Evolutionary conservation across 2,888 invertebrate species (phyloP).

Genomic region (Yponomeuta evonymella): DNA sequence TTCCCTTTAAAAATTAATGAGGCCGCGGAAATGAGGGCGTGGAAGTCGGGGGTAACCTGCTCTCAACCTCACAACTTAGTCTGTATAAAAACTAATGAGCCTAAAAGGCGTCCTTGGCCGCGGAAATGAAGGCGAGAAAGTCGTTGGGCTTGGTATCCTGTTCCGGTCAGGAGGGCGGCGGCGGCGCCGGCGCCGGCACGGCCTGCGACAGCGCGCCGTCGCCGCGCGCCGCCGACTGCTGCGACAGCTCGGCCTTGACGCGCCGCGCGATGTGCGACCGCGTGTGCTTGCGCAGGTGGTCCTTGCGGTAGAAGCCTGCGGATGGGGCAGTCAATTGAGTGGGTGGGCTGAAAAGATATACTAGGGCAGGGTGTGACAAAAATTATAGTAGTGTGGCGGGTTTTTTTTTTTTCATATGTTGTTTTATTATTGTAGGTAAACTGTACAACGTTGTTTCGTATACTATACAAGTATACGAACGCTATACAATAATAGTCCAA

Average conservation of each 20-base stretch:
- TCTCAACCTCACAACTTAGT: no score
- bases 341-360: no score
- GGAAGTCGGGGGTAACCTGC: constrained; percentile 35
- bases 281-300: constrained; percentile 90
- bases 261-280: constrained; percentile 89
- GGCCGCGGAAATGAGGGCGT: constrained; percentile 59
- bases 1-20: no score
- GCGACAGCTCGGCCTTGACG: constrained; percentile 89
- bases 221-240: constrained; percentile 72
- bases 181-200: constrained; percentile 35
- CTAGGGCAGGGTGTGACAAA: no score
- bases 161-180: constrained; percentile 32
- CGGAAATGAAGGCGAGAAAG: constrained; percentile 58
- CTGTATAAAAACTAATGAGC: no score
- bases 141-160: constrained; percentile 39
- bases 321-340: background rate
- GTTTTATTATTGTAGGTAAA: no score
- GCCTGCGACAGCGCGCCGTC: constrained; percentile 25
- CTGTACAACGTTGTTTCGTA: no score
- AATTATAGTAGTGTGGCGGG: no score
- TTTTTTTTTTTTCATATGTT: no score
- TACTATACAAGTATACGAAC: no score
- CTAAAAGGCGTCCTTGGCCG: constrained; percentile 57
- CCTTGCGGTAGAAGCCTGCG: constrained; percentile 88
- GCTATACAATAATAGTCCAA: no score